phyloP scores from a whole-genome alignment of 2,888 invertebrate species.

The Drosophila gaucha region DNA sequence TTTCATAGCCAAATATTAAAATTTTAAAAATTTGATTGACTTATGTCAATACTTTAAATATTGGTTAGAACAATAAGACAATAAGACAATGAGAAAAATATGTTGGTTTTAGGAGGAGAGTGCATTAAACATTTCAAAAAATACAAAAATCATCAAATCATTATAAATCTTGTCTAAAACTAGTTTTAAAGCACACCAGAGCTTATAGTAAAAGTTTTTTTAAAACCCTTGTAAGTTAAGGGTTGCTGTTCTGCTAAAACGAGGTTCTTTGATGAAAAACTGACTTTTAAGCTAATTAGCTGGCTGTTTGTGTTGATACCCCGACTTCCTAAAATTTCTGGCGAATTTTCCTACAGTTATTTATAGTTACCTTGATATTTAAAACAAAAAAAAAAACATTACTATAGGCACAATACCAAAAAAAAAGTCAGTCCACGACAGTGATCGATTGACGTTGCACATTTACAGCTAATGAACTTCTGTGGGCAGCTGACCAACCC shows the following conservation, averaged over 20 bases:
- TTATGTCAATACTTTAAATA: too few species aligned
- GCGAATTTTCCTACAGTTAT: background rate
- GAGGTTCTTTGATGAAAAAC: background rate
- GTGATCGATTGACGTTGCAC: constrained; percentile 63
- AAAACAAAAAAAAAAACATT: too few species aligned
- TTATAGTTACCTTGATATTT: constrained; percentile 1
- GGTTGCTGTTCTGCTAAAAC: background rate
- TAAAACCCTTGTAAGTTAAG: background rate
- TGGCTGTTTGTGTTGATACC: too few species aligned
- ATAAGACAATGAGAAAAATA: too few species aligned
- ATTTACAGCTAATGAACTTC: constrained; percentile 60
- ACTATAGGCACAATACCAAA: constrained; percentile 19
- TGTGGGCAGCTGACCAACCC: constrained; percentile 43
- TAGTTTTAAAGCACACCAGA: background rate
- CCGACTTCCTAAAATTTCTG: background rate
- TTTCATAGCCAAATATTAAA: background rate
- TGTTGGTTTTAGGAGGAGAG: too few species aligned
- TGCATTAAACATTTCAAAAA: too few species aligned
- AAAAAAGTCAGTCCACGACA: constrained; percentile 31
- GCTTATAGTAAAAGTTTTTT: background rate
- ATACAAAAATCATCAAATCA: background rate
- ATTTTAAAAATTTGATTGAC: background rate
- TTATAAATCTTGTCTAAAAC: background rate
- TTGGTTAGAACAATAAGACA: too few species aligned
- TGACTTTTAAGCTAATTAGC: too few species aligned